Conservation (phyloP, 2,797 vertebrate genomes). For the Ptychadena robeensis region DNA sequence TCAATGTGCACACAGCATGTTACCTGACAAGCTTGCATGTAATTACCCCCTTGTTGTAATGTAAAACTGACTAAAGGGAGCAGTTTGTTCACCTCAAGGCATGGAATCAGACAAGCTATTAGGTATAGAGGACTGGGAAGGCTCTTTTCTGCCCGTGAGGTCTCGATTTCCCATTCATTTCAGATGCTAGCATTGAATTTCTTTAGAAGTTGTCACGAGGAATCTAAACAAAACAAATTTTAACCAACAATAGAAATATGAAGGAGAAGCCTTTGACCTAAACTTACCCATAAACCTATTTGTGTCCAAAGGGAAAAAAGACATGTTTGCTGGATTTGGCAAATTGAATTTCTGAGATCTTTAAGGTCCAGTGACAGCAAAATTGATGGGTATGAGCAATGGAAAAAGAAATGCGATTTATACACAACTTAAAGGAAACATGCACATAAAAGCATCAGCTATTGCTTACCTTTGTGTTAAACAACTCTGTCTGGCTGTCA, state of each 20-base stretch:
- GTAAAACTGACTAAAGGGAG: constrained; percentile 30
- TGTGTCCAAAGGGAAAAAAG: neutral
- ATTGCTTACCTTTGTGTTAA: no score
- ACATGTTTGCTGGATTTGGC: neutral
- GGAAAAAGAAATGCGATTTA: neutral
- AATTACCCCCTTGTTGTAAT: constrained; percentile 51
- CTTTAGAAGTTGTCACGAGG: constrained; percentile 18
- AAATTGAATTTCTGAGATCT: constrained; percentile 8
- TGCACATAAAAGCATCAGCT: no score
- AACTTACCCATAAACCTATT: neutral
- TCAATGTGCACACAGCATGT: constrained; percentile 23
- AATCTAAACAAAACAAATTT: constrained; percentile 16
- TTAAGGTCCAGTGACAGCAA: neutral
- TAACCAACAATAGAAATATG: neutral
- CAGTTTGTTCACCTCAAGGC: constrained; percentile 26
- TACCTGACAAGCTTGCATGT: constrained; percentile 34
- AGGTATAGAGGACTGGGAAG: constrained; percentile 12
- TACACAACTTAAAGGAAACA: neutral
- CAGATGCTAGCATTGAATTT: neutral
- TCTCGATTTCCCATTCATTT: constrained; percentile 13
- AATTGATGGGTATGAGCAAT: neutral
- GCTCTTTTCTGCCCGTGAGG: neutral
- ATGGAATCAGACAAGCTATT: constrained; percentile 24
- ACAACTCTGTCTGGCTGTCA: no score
- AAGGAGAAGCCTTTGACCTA: neutral